phyloP scores from a whole-genome alignment of 2,113 vertebrate species.

The Eurypyga helias region DNA sequence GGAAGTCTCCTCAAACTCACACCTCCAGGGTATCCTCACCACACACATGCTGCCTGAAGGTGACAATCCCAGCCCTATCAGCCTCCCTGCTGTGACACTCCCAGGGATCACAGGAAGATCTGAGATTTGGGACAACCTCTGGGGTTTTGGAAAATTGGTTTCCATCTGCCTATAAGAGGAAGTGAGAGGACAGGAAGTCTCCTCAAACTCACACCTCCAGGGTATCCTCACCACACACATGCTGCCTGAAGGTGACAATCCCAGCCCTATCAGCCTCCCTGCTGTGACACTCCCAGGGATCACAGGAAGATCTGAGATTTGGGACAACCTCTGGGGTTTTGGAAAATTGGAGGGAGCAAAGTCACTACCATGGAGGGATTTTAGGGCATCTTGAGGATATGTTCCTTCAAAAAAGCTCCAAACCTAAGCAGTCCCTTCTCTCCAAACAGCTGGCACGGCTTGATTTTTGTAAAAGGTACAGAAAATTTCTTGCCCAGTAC shows the following conservation, averaged over 20 bases:
- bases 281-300: accelerated
- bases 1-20: accelerated
- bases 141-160: not conserved
- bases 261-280: not conserved
- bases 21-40: not conserved
- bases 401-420: not conserved
- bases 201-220: not conserved
- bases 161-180: not conserved
- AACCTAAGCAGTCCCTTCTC: not conserved
- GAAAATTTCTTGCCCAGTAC: not conserved
- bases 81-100: accelerated
- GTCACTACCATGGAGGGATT: not conserved
- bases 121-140: not conserved
- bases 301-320: not conserved
- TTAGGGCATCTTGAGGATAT: not conserved
- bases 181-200: not conserved
- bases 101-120: not conserved
- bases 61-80: not conserved
- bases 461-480: not conserved
- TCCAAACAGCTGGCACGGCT: not conserved
- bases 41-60: not conserved
- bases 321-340: not conserved
- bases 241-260: not conserved
- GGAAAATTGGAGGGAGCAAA: not conserved
- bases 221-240: not conserved